Conservation (phyloP, 2,888 invertebrate genomes). For the Boloria euphrosyne region DNA sequence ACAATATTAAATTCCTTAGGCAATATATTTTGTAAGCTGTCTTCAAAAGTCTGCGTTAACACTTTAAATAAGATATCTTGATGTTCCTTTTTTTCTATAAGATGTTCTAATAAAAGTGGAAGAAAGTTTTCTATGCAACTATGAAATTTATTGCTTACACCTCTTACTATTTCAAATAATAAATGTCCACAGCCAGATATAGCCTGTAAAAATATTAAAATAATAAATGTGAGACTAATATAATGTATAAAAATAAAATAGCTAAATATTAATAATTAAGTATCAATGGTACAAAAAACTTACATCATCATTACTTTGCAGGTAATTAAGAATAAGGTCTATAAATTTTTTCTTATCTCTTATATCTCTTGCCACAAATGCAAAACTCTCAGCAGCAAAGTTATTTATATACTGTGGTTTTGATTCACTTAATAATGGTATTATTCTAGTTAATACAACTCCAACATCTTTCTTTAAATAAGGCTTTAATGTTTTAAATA, state of each 20-base stretch:
- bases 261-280: too few relatives aligned
- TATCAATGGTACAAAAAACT: slow-evolving; percentile 57
- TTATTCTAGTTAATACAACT: slow-evolving; percentile 85
- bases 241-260: background rate
- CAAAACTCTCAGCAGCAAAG: slow-evolving; percentile 98
- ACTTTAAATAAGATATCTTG: slow-evolving; percentile 84
- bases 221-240: slow-evolving; percentile 4
- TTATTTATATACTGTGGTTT: slow-evolving; percentile 92
- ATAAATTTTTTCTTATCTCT: slow-evolving; percentile 90
- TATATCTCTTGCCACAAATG: slow-evolving; percentile 95
- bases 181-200: slow-evolving; percentile 91
- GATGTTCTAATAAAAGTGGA: slow-evolving; percentile 84
- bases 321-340: slow-evolving; percentile 84
- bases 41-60: slow-evolving; percentile 84
- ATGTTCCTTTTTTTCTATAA: slow-evolving; percentile 77
- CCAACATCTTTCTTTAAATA: slow-evolving; percentile 90
- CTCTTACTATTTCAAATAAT: slow-evolving; percentile 93
- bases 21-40: slow-evolving; percentile 84
- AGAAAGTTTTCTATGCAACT: slow-evolving; percentile 89
- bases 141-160: slow-evolving; percentile 92
- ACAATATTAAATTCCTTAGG: slow-evolving; percentile 85
- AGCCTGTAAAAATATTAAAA: slow-evolving; percentile 79
- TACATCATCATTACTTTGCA: slow-evolving; percentile 86
- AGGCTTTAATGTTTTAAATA: slow-evolving; percentile 94
- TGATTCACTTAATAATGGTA: slow-evolving; percentile 89